Percentiles rank a stretch among this genome's conserved stretches.
phyloP scores from a whole-genome alignment of 2,888 invertebrate species.

The Scaptomyza cyrtandrae region DNA sequence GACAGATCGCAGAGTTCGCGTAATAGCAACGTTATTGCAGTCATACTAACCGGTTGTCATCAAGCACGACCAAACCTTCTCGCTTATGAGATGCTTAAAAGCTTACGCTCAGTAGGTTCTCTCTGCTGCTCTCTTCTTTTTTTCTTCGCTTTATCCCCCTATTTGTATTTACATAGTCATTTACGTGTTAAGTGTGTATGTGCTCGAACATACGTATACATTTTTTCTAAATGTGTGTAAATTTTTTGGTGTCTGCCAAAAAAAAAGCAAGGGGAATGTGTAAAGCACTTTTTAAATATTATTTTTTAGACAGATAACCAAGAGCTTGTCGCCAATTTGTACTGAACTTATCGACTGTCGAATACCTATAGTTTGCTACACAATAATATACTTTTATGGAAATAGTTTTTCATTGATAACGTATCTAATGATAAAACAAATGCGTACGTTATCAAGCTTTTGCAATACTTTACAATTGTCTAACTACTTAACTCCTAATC shows the following conservation, averaged over 20 bases:
- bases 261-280: conserved; percentile 1
- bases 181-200: not conserved
- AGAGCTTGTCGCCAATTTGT: conserved; percentile 25
- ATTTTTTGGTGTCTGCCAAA: conserved; percentile 6
- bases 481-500: not conserved
- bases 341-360: conserved; percentile 40
- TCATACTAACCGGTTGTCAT: conserved; percentile 72
- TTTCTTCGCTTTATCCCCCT: conserved; percentile 4
- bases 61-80: conserved; percentile 22
- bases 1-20: conserved; percentile 79
- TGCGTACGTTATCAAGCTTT: not conserved
- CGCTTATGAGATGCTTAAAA: conserved; percentile 43
- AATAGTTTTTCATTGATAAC: conserved; percentile 26
- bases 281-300: not conserved
- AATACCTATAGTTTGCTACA: conserved; percentile 10
- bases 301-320: conserved; percentile 1
- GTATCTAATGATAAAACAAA: not conserved
- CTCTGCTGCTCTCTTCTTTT: conserved; percentile 12
- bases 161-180: not conserved
- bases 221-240: not conserved
- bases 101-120: conserved; percentile 28
- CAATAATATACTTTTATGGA: not conserved
- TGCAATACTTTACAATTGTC: not conserved
- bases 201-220: not conserved
- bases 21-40: conserved; percentile 80